phyloP scores from a whole-genome alignment of 2,797 vertebrate species.

The Allobates femoralis region DNA sequence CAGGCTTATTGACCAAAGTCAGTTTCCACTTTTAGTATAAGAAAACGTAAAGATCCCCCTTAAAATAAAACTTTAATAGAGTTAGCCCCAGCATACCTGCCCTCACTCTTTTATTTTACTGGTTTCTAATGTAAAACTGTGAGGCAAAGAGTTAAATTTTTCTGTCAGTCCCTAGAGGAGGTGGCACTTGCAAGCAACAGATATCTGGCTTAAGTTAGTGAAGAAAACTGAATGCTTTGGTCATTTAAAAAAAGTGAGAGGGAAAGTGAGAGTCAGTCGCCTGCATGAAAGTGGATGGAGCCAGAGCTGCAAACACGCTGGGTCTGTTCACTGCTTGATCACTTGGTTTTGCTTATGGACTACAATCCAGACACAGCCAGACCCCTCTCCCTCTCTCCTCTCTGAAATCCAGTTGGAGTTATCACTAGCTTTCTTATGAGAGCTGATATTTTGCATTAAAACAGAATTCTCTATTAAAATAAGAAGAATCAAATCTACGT shows the following conservation, averaged over 20 bases:
- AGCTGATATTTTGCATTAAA: constrained; percentile 11
- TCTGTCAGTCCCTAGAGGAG: constrained; percentile 42
- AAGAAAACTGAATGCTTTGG: constrained; percentile 44
- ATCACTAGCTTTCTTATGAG: constrained; percentile 23
- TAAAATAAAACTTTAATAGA: neutral
- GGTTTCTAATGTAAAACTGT: neutral
- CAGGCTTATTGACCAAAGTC: neutral
- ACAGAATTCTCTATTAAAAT: constrained; percentile 3
- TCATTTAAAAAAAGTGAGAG: constrained; percentile 55
- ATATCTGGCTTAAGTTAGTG: constrained; percentile 46
- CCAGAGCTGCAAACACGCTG: constrained; percentile 44
- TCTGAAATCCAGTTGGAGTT: constrained; percentile 57
- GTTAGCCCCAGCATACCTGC: neutral
- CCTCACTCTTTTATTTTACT: neutral
- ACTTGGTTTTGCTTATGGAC: constrained; percentile 61
- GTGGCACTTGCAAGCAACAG: constrained; percentile 49
- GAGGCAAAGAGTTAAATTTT: constrained; percentile 25
- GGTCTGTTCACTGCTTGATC: constrained; percentile 52
- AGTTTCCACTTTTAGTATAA: neutral
- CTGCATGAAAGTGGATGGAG: constrained; percentile 57
- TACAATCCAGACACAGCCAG: constrained; percentile 60
- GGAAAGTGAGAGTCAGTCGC: constrained; percentile 55
- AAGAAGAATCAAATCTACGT: constrained; percentile 24
- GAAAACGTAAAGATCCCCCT: neutral
- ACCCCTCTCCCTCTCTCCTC: constrained; percentile 45